Percentiles rank a stretch among this genome's conserved stretches.
These are phyloP conservation scores for Leucophenga maculata DNA, from an alignment of 2,888 invertebrate genomes.

Conservation along the genomic window DNA sequence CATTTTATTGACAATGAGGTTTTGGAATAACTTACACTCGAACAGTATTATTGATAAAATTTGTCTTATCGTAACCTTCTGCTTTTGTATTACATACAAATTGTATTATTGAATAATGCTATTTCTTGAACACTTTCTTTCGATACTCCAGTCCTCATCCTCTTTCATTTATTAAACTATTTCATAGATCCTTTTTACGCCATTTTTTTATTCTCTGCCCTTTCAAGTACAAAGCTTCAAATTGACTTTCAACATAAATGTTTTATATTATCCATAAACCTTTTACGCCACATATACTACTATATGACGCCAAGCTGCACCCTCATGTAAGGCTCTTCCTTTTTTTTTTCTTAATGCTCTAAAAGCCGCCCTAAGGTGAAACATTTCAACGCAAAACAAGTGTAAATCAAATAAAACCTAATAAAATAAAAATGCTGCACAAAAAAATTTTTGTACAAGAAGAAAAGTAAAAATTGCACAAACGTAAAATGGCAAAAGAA, in stretches of 20 bases:
- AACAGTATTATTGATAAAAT: too few species aligned
- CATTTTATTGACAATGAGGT: too few species aligned
- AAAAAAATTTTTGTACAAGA: slow-evolving; percentile 16
- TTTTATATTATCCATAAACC: neutral
- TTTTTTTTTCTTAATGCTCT: neutral
- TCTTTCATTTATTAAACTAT: neutral
- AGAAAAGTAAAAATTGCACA: slow-evolving; percentile 38
- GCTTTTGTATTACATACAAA: too few species aligned
- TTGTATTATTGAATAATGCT: too few species aligned
- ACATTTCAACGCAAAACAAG: slow-evolving; percentile 60
- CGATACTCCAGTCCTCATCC: neutral
- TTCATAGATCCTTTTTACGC: neutral
- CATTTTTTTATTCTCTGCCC: too few species aligned
- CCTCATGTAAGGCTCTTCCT: neutral
- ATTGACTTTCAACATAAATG: too few species aligned
- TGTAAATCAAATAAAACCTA: slow-evolving; percentile 65
- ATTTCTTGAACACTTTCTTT: too few species aligned
- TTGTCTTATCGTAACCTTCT: too few species aligned
- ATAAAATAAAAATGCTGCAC: slow-evolving; percentile 51
- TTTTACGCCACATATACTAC: neutral
- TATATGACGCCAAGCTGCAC: neutral
- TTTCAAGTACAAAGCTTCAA: too few species aligned
- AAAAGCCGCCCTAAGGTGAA: slow-evolving; percentile 39
- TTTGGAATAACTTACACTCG: too few species aligned
- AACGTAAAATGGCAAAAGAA: slow-evolving; percentile 62